Evolutionary conservation across 2,113 vertebrate genomes (phyloP), one percentile per base, ranked within the genome.

Genomic region (Lota lota): DNA sequence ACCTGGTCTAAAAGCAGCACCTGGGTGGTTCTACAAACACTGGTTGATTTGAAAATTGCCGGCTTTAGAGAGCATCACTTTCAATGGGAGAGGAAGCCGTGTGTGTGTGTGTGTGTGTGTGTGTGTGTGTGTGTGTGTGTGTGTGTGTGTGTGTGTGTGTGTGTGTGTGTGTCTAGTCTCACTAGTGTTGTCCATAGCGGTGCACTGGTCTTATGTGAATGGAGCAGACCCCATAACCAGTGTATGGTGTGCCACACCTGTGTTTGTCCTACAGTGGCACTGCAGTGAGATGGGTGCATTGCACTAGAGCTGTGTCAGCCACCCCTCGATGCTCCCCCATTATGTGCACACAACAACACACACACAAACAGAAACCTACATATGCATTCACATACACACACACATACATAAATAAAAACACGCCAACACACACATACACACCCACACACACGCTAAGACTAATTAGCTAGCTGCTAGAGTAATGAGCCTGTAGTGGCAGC

Each of bases 401-500:
- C 70, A 62, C 40, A 47, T 47, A 57, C 17, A 57, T 15, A 57
- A 10, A 57, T 16, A n/a, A 10, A 57, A 7, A 20, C 14, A 18
- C 50, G 6, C 21, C 20, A 12, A 57, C 54, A 5, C 53, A 8
- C 51, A 57, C 7, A 36, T 28, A 5, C 53, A 8, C 51, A 57
- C 7, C 20, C 71, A 61, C 66, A 67, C 69, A 62, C 72, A 64
- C 24, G 21, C 72, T 82, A 72, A 59, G 78, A 79, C 76, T 68
- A 84, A 70, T 56, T 47, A 47, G 6, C 40, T 47, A 47, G 40
- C 16, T 28, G 2, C 40, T 61, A 22, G 57, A 63, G 64, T 83
- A 83, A 85, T 87, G 69, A 83, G 76, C 77, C 79, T 57, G 22
- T 36, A 58, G 72, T 75, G 82, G 40, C 10, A 83, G 54, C 68